Evolutionary conservation across 2,113 vertebrate species (phyloP), one percentile per base, ranked within the genome.

Genomic region (Calidris pugnax): DNA sequence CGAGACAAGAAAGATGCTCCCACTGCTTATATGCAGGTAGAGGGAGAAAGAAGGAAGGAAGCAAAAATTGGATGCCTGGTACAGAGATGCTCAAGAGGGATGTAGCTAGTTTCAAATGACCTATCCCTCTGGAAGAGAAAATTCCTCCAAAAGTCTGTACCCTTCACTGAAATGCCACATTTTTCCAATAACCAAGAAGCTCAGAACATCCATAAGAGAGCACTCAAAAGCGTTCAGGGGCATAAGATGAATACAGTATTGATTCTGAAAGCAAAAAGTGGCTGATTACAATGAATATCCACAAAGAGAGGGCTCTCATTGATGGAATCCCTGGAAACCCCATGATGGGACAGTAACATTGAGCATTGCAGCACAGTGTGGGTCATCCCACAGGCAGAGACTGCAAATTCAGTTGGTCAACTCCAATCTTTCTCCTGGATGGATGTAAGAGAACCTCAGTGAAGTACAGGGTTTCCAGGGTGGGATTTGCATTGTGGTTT

Each of bases 331-430:
- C 30, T 87, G 67, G 33, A 82, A 87, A 73, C 3, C 4, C 48
- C 23, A 50, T 3, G 12, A 63, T 0, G 0, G 17, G 67, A 83
- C 4, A 55, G 32, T 20, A 82, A 90, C 9, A 63, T 0, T n/a
- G 20, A 82, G 41, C 24, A 78, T 4, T n/a, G 14, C 43, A 77
- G 43, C 19, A 33, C 20, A 39, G 8, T 10, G 11, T 7, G 11
- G 50, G n/a, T 22, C 39, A 89, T 9, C 39, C 28, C 50, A 81
- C 4, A 77, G 19, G 50, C 35, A 57, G 9, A 6, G 10, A 66
- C 37, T 26, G 17, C n/a, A n/a, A 79, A 71, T 17, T 30, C 66
- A 51, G 10, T 15, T 10, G 2, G 19, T 32, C 3, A 0, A 12
- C 32, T 23, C 83, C 8, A 35, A 37, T 63, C 51, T 35, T 84